phyloP scores from a whole-genome alignment of 2,888 invertebrate genomes.

The Xestia c-nigrum region DNA sequence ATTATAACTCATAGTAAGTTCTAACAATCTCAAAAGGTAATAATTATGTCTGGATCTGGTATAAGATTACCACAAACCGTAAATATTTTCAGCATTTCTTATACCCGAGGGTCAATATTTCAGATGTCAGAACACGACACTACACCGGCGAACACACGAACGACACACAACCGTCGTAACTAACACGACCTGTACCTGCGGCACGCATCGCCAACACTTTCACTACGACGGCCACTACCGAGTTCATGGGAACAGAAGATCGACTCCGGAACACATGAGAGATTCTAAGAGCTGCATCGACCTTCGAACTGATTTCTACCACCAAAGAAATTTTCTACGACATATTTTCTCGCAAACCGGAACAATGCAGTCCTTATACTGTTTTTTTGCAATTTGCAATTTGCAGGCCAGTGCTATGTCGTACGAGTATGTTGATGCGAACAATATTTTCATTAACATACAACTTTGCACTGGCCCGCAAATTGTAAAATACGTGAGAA shows the following conservation, averaged over 20 bases:
- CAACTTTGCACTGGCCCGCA: too few species aligned
- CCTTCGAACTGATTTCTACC: background rate
- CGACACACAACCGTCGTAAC: background rate
- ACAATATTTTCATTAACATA: too few species aligned
- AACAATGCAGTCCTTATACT: background rate
- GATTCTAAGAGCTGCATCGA: background rate
- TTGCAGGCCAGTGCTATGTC: too few species aligned
- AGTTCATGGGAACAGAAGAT: constrained; percentile 7
- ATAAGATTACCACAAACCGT: constrained; percentile 7
- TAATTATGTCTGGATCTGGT: background rate
- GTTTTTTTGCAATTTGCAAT: too few species aligned
- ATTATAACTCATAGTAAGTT: too few species aligned
- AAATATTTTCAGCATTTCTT: background rate
- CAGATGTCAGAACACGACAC: background rate
- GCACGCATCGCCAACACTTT: background rate
- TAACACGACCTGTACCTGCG: background rate
- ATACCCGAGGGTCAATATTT: background rate
- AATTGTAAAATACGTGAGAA: too few species aligned
- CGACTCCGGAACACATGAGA: background rate
- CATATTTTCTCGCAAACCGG: background rate
- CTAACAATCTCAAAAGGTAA: background rate
- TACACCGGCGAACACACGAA: background rate
- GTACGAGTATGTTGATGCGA: too few species aligned
- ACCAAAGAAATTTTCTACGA: background rate
- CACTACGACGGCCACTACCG: background rate